Base-by-base conservation (phyloP, 1,140 invertebrate genomes). In the Xylocopa sonorina region DNA sequence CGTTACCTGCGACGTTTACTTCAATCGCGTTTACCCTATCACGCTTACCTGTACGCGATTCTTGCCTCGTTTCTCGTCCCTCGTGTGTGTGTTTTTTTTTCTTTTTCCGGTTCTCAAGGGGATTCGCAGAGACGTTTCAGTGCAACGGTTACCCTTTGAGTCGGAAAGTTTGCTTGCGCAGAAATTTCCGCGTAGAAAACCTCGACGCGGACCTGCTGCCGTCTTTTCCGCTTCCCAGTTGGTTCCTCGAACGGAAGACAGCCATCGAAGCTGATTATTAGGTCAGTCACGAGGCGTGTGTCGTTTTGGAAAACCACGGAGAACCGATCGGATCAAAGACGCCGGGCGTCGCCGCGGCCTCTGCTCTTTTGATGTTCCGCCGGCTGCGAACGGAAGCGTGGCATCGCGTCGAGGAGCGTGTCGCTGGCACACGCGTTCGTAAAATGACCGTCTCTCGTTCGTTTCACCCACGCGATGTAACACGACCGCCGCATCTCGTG, bases 311-410 rank as follows among this genome's bases (percentile, higher is more conserved):
- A n/a, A 38, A n/a, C 24, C 24, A 34, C 58, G 38, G 41, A 29
- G 14, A 27, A 43, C 34, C 24, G 51, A 55, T 29, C 55, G 53
- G 32, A 51, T 78, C 75, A 71, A 78, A 78, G 76, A 48, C 27
- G 57, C 34, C 67, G 34, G 55, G 21, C 76, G 76, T 62, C 66
- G 71, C 34, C 12, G 9, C 10, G 48, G 60, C 12, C 0, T 58
- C 50, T n/a, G 48, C 48, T 58, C 62, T 9, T 80, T 80, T 80
- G 60, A 80, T 58, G 55, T 80, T 29, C n/a, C 18, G 9, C 29
- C 60, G 62, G 32, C 64, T 76, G 29, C 62, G 27, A 66, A 51
- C 62, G 72, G 78, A 75, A 76, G 41, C 46, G 27, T 34, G 68
- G 51, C 71, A 41, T 41, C 41, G 38, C 16, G 71, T 58, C 46